Conservation (phyloP, 2,888 invertebrate species). For the Phyllotreta cruciferae region DNA sequence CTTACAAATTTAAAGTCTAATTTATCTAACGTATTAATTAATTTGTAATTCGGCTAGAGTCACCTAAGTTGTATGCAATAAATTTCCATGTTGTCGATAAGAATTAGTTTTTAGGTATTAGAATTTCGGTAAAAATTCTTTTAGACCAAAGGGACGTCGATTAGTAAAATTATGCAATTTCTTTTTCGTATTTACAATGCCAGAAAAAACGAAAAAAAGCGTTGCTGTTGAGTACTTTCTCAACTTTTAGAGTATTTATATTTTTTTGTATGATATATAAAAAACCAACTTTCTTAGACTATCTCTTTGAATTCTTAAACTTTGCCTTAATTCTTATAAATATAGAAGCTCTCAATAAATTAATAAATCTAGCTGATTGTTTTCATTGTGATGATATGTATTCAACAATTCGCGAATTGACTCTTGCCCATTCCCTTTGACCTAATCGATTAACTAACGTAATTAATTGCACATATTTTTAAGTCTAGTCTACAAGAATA, state of each 20-base stretch:
- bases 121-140: conserved; percentile 5
- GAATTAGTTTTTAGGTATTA: background rate
- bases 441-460: conserved; percentile 10
- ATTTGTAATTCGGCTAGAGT: conserved; percentile 23
- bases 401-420: conserved; percentile 12
- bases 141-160: conserved; percentile 22
- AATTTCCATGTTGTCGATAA: too few species aligned
- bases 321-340: too few species aligned
- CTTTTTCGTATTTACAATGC: conserved; percentile 5
- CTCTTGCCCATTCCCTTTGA: conserved; percentile 12
- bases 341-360: too few species aligned
- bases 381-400: too few species aligned
- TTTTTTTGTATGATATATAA: too few species aligned
- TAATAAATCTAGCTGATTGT: too few species aligned
- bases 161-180: background rate
- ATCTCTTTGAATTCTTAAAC: too few species aligned
- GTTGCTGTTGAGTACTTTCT: background rate
- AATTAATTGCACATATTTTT: background rate
- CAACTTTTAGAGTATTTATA: too few species aligned
- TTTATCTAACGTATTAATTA: conserved; percentile 9
- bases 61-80: conserved; percentile 3
- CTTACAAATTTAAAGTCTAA: conserved; percentile 14
- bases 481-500: conserved; percentile 22
- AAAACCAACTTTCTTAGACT: too few species aligned
- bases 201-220: background rate